Conservation (phyloP, 2,797 vertebrate genomes). For the Gorsachius magnificus region DNA sequence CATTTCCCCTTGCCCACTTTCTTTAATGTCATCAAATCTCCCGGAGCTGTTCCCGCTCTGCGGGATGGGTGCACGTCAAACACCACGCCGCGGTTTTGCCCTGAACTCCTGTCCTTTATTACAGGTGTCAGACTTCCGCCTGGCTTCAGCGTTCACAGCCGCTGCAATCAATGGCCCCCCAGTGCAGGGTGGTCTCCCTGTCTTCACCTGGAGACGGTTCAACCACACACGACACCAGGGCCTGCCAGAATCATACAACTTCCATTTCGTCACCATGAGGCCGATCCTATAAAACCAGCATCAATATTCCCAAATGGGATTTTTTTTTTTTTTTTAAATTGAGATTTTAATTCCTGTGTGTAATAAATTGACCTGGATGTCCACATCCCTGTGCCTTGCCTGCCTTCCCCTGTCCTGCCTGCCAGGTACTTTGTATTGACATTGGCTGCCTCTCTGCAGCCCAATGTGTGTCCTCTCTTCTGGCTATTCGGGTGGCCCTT, state of each 20-base stretch:
- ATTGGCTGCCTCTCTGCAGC: rapidly evolving
- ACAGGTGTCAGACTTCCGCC: conserved; percentile 86
- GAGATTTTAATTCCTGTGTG: background rate
- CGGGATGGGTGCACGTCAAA: too few relatives aligned
- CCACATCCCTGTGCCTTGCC: background rate
- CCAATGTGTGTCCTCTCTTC: background rate
- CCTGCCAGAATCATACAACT: conserved; percentile 84
- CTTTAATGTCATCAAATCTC: background rate
- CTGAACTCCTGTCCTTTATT: background rate
- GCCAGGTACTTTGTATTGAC: background rate
- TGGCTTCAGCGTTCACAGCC: conserved; percentile 80
- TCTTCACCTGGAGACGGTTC: conserved; percentile 85
- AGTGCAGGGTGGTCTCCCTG: conserved; percentile 80
- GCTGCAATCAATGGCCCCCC: conserved; percentile 87
- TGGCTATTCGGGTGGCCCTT: background rate
- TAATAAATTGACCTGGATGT: conserved; percentile 41
- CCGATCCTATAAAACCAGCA: conserved; percentile 66
- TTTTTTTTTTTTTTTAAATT: background rate
- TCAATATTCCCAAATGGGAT: background rate
- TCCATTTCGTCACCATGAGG: conserved; percentile 83
- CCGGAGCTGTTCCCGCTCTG: background rate
- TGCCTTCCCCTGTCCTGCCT: background rate
- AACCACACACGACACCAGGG: conserved; percentile 83
- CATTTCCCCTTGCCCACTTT: background rate
- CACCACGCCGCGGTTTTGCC: background rate